phyloP scores from a whole-genome alignment of 2,797 vertebrate genomes.

The Mormyrops attenuatus region DNA sequence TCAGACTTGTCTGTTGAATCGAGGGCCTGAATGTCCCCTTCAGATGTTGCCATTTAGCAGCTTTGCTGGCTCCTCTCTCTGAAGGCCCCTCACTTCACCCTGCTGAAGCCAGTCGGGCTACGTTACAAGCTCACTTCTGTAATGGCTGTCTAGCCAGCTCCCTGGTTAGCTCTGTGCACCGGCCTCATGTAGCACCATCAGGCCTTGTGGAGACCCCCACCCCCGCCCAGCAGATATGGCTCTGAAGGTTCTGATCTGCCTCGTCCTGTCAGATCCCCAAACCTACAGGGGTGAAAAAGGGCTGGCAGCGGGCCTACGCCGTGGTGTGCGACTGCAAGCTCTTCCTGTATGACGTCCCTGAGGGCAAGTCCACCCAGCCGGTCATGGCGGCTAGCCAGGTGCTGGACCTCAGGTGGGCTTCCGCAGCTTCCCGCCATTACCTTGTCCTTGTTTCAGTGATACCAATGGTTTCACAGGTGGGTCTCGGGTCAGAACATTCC shows the following conservation, averaged over 20 bases:
- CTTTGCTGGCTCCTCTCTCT: not conserved
- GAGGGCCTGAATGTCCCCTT: not conserved
- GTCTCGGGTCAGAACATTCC: not conserved
- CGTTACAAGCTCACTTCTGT: too few relatives aligned
- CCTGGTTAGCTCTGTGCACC: not conserved
- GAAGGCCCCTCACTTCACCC: not conserved
- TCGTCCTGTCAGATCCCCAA: constrained; percentile 76
- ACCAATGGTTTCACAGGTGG: not conserved
- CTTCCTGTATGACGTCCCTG: constrained; percentile 87
- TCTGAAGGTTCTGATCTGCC: not conserved
- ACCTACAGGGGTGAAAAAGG: constrained; percentile 92
- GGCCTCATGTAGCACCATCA: not conserved
- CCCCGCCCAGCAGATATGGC: not conserved
- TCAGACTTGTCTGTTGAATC: not conserved
- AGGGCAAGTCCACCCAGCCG: constrained; percentile 90
- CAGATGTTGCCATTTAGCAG: not conserved
- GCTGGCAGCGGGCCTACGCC: constrained; percentile 90
- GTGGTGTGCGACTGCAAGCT: constrained; percentile 94
- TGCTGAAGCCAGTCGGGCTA: not conserved
- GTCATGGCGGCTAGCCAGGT: constrained; percentile 83
- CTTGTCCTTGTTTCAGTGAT: not conserved
- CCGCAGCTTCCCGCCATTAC: not conserved
- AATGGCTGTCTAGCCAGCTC: not conserved
- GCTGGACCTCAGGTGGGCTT: constrained; percentile 82
- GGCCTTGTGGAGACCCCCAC: not conserved